phyloP scores from a whole-genome alignment of 2,797 vertebrate species.

The Valencia hispanica region DNA sequence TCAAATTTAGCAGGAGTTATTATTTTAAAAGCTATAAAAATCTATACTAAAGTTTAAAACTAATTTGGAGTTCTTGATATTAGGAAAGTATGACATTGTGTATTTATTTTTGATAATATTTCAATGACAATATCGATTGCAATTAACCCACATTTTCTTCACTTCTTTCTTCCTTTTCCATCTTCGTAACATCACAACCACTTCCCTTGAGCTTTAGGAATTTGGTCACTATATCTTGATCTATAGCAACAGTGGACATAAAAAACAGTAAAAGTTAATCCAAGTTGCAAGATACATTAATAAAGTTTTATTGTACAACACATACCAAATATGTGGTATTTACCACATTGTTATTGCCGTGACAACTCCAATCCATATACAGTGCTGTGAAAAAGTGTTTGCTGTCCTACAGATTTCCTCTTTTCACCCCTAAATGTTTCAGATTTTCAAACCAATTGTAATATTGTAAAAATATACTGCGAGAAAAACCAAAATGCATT shows the following conservation, averaged over 20 bases:
- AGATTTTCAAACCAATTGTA: not conserved
- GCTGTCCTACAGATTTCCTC: not conserved
- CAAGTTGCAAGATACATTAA: not conserved
- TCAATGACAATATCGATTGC: no score
- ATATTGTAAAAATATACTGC: not conserved
- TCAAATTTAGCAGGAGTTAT: not conserved
- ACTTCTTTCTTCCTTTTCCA: not conserved
- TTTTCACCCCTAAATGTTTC: not conserved
- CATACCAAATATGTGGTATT: not conserved
- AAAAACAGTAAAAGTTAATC: not conserved
- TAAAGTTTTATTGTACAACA: not conserved
- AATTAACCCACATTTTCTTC: no score
- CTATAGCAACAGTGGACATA: not conserved
- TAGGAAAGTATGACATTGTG: not conserved
- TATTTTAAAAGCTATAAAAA: not conserved
- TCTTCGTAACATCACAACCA: not conserved
- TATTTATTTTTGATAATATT: not conserved
- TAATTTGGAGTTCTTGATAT: not conserved
- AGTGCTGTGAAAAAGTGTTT: not conserved
- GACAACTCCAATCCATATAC: not conserved
- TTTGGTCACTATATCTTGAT: not conserved
- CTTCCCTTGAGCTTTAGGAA: not conserved
- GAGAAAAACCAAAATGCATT: not conserved
- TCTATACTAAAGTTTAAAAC: not conserved
- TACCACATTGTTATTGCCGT: not conserved